These are phyloP conservation scores for Tetanocera ferruginea DNA, from an alignment of 2,888 invertebrate species.

Conservation along the genomic window DNA sequence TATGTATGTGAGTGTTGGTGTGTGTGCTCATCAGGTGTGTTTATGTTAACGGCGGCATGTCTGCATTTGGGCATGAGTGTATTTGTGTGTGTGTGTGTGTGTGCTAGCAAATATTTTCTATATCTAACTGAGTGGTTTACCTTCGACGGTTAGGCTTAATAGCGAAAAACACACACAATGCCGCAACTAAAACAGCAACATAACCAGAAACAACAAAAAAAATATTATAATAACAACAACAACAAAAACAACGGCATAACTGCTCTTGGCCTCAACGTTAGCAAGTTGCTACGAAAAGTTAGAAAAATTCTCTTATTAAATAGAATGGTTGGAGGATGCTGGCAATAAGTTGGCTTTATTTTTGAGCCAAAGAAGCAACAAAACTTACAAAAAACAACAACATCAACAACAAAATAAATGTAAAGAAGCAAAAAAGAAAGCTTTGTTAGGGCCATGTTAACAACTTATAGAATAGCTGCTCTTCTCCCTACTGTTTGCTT, in stretches of 20 bases:
- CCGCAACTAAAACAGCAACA: background rate
- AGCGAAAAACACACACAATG: background rate
- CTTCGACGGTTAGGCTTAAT: conserved; percentile 29
- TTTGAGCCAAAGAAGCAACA: background rate
- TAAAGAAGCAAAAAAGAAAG: background rate
- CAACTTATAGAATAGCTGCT: background rate
- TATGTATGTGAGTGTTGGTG: conserved; percentile 29
- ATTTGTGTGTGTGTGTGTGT: background rate
- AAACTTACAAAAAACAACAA: conserved; percentile 15
- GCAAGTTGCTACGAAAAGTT: background rate
- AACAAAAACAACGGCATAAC: background rate
- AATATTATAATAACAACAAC: background rate
- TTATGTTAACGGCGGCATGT: background rate
- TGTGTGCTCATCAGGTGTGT: conserved; percentile 19
- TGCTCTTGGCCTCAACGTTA: background rate
- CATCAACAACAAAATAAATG: background rate
- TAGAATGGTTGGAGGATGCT: conserved; percentile 36
- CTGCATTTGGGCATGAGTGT: background rate
- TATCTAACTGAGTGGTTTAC: conserved; percentile 43
- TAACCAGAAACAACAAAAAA: background rate
- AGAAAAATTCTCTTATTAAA: conserved; percentile 42
- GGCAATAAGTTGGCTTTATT: conserved; percentile 17
- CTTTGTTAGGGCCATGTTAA: background rate
- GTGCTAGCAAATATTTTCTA: conserved; percentile 6
- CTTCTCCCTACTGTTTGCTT: too few species aligned